Evolutionary conservation across 2,113 vertebrate genomes (phyloP).

Genomic region (Corythaixoides concolor): DNA sequence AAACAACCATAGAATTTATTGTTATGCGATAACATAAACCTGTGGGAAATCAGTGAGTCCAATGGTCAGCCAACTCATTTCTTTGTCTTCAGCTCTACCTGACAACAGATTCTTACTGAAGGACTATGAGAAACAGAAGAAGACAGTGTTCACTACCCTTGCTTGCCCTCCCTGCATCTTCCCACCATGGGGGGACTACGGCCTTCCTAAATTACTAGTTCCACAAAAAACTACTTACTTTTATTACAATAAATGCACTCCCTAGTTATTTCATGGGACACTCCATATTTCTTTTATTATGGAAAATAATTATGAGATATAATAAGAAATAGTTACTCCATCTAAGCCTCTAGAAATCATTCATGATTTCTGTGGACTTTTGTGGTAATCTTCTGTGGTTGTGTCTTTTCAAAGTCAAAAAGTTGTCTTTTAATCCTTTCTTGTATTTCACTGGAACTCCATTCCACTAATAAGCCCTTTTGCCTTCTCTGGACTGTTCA

Average conservation of each 20-base stretch:
- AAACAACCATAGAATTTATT: background rate
- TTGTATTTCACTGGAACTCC: background rate
- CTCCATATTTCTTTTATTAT: background rate
- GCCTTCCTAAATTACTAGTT: background rate
- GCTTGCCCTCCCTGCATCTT: background rate
- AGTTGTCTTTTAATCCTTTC: background rate
- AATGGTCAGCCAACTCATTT: background rate
- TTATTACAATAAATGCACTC: background rate
- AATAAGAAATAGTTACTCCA: background rate
- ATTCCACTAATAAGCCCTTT: background rate
- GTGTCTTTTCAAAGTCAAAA: background rate
- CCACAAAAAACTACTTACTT: background rate
- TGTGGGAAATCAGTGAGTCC: background rate
- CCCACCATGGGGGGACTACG: background rate
- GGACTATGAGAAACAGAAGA: background rate
- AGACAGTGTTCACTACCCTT: background rate
- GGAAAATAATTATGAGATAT: background rate
- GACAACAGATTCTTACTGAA: background rate
- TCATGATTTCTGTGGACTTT: background rate
- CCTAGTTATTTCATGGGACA: background rate
- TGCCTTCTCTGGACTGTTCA: background rate
- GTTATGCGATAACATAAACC: background rate
- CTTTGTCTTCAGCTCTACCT: background rate
- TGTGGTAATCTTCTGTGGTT: accelerated
- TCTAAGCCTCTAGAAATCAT: background rate